phyloP scores from a whole-genome alignment of 2,113 vertebrate genomes.

The Larimichthys crocea region DNA sequence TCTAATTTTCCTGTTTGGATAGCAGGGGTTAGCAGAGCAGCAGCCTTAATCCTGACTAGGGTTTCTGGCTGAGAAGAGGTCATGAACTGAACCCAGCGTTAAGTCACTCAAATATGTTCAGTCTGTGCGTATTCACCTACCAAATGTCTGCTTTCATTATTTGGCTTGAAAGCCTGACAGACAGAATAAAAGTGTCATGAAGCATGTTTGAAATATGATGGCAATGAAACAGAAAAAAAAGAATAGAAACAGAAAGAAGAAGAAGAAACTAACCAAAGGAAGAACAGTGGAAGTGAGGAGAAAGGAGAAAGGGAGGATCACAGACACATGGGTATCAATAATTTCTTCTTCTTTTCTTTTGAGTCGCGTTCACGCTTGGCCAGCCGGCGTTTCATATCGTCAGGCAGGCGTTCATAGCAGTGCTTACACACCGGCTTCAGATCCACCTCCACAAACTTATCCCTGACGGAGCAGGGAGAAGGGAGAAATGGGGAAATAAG shows the following conservation, averaged over 20 bases:
- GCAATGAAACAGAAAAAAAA: conserved; percentile 16
- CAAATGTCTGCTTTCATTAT: background rate
- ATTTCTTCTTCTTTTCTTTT: conserved; percentile 96
- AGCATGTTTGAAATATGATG: conserved; percentile 1
- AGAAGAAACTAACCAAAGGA: conserved; percentile 89
- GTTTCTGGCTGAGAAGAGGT: conserved; percentile 29
- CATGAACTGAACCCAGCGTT: conserved; percentile 7
- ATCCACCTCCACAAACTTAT: conserved; percentile 99
- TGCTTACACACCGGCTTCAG: conserved; percentile 98
- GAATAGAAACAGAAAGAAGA: conserved; percentile 22
- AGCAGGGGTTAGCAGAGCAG: conserved; percentile 28
- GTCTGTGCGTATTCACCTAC: background rate
- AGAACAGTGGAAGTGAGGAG: conserved; percentile 78
- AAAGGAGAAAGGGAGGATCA: conserved; percentile 85
- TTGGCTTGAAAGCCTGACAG: background rate
- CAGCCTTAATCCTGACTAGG: conserved; percentile 36
- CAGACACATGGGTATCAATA: conserved; percentile 90
- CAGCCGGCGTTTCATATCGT: conserved; percentile 95
- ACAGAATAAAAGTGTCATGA: background rate
- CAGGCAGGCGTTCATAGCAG: conserved; percentile 97
- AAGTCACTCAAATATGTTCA: background rate
- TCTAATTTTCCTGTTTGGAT: conserved; percentile 58
- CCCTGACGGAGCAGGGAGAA: conserved; percentile 85
- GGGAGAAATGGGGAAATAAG: conserved; percentile 58
- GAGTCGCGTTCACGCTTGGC: conserved; percentile 92